A percentile compares a stretch with the other conserved stretches of the same genome.
phyloP scores from a whole-genome alignment of 2,797 vertebrate species.

The Rallus crepitans region DNA sequence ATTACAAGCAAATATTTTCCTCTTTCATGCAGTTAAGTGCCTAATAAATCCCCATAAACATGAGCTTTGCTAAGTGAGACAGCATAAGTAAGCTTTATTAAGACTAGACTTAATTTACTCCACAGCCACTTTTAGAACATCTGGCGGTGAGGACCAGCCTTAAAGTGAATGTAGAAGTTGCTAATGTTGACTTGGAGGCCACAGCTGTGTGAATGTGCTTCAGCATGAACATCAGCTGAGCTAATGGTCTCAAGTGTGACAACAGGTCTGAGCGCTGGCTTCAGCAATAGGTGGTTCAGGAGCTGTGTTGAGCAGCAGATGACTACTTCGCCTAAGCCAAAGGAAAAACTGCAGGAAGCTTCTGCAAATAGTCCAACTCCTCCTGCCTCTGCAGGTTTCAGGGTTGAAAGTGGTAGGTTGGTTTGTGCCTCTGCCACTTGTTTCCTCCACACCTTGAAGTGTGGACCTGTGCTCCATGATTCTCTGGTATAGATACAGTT shows the following conservation, averaged over 20 bases:
- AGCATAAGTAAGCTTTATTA: constrained; percentile 41
- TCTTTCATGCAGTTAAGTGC: constrained; percentile 43
- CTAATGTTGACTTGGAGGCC: neutral
- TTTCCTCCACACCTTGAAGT: neutral
- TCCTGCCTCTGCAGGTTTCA: neutral
- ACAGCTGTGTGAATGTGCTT: neutral
- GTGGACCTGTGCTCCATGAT: neutral
- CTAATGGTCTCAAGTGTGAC: neutral
- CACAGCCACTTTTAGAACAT: neutral
- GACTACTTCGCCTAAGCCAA: neutral
- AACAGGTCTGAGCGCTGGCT: neutral
- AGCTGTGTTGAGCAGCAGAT: neutral
- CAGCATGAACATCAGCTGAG: neutral
- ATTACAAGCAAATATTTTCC: constrained; percentile 59
- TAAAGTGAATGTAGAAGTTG: neutral
- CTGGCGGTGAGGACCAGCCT: neutral
- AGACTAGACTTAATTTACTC: neutral
- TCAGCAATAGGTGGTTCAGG: neutral
- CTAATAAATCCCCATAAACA: constrained; percentile 53
- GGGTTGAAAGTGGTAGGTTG: neutral
- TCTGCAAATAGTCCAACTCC: neutral
- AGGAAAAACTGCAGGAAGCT: neutral
- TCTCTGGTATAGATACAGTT: neutral
- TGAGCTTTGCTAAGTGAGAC: constrained; percentile 32
- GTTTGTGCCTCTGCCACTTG: neutral